phyloP scores from a whole-genome alignment of 2,113 vertebrate genomes.

The Passer montanus region DNA sequence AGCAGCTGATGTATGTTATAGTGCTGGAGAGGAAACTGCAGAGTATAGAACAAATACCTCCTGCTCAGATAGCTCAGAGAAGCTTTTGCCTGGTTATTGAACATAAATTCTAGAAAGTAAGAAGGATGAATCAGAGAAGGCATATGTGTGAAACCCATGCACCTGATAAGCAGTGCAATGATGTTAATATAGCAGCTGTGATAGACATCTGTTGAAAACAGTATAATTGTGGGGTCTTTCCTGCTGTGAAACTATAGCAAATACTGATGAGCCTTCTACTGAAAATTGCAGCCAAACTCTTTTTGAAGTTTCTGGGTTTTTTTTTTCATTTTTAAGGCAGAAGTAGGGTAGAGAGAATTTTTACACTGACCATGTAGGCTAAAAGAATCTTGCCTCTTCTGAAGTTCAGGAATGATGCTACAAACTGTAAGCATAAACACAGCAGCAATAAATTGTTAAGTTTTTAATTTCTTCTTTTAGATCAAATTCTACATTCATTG shows the following conservation, averaged over 20 bases:
- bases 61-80: slow-evolving; percentile 32
- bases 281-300: neutral
- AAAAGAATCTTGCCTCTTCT: neutral
- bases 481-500: neutral
- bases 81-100: slow-evolving; percentile 28
- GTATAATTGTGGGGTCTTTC: neutral
- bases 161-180: slow-evolving; percentile 2
- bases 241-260: neutral
- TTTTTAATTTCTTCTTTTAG: neutral
- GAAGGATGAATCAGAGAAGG: neutral
- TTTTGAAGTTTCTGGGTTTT: neutral
- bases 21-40: slow-evolving; percentile 2
- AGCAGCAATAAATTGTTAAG: neutral
- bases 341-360: neutral
- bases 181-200: neutral
- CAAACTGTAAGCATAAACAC: neutral
- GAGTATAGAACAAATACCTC: slow-evolving; percentile 39
- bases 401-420: neutral
- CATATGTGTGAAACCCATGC: slow-evolving; percentile 6
- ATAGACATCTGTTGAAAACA: neutral
- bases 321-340: neutral
- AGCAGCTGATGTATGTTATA: slow-evolving; percentile 2
- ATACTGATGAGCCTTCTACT: neutral
- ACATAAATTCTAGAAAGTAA: slow-evolving; percentile 21
- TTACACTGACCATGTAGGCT: neutral